Conservation (phyloP, 2,888 invertebrate species). For the Noctua janthina region DNA sequence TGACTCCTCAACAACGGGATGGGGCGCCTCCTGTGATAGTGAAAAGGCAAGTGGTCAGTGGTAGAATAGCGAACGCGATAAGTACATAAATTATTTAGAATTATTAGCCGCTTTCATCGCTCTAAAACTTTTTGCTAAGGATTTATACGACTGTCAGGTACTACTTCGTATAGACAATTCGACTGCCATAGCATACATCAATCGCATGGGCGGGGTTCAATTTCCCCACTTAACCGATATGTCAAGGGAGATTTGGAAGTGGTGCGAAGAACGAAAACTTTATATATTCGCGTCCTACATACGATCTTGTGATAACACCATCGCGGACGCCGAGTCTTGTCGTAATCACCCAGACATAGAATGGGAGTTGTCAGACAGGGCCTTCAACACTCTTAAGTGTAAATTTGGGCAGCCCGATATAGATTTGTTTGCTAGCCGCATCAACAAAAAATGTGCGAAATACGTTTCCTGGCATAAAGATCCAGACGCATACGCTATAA, state of each 20-base stretch:
- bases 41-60: conserved; percentile 6
- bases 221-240: too few species aligned
- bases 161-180: not conserved
- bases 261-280: too few species aligned
- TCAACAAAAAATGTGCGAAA: conserved; percentile 11
- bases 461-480: not conserved
- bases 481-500: too few species aligned
- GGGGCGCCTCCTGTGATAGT: not conserved
- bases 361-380: conserved; percentile 2
- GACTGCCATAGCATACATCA: not conserved
- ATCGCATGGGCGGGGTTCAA: too few species aligned
- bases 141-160: not conserved
- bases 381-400: not conserved
- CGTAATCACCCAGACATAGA: conserved; percentile 10
- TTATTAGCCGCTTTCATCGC: conserved; percentile 1
- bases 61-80: not conserved
- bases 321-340: conserved; percentile 9
- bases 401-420: not conserved
- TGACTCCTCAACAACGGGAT: conserved; percentile 21
- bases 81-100: not conserved
- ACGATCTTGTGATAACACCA: conserved; percentile 9
- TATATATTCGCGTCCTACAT: not conserved
- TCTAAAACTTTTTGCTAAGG: not conserved
- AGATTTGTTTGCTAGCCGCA: conserved; percentile 14
- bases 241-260: too few species aligned